Evolutionary conservation across 1,140 invertebrate genomes (phyloP).

Genomic region (Drosophila sucinea): DNA sequence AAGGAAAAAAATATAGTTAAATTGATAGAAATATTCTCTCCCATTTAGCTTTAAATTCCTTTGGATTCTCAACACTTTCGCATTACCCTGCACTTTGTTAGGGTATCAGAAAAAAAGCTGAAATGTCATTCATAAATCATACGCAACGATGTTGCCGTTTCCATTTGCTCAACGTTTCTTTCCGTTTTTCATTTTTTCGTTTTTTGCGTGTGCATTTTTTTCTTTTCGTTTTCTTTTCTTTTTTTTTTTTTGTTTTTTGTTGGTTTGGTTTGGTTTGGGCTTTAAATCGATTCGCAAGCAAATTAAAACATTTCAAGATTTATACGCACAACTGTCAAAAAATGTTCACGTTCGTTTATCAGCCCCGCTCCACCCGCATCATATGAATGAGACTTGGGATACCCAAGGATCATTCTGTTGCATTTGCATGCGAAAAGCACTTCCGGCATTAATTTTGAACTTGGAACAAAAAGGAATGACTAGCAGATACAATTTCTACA

Average conservation of each 20-base stretch:
- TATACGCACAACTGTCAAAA: conserved; percentile 83
- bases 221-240: conserved; percentile 18
- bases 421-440: conserved; percentile 62
- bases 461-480: conserved; percentile 16
- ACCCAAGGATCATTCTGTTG: conserved; percentile 21
- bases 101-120: conserved; percentile 48
- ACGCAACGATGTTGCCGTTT: conserved; percentile 72
- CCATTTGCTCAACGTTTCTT: conserved; percentile 44
- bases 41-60: too few relatives aligned
- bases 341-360: conserved; percentile 74
- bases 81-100: neutral
- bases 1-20: too few relatives aligned
- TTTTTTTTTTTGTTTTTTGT: conserved; percentile 18
- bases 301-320: conserved; percentile 83
- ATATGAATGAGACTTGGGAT: neutral
- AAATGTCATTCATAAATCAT: conserved; percentile 82
- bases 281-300: conserved; percentile 82
- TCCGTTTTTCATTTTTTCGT: conserved; percentile 36
- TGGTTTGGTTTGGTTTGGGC: conserved; percentile 33
- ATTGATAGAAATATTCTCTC: too few relatives aligned
- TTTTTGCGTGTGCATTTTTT: neutral
- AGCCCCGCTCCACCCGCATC: conserved; percentile 26
- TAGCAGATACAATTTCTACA: neutral
- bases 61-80: neutral
- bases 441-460: conserved; percentile 68